phyloP scores from a whole-genome alignment of 2,113 vertebrate genomes.

The Esox niger region DNA sequence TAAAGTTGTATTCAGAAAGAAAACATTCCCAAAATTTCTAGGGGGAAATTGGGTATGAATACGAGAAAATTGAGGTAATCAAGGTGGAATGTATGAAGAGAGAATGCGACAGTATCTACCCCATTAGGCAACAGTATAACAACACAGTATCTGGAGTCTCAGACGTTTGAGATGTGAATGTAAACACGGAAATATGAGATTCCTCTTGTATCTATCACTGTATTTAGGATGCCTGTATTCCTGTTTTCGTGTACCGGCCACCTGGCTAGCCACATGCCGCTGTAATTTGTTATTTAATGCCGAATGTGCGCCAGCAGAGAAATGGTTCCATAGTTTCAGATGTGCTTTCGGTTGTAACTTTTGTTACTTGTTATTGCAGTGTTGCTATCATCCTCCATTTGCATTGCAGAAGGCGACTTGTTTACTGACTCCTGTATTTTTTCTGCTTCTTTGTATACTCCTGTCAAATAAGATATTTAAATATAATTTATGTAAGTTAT shows the following conservation, averaged over 20 bases:
- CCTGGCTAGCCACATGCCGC: constrained; percentile 54
- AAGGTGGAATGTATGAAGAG: background rate
- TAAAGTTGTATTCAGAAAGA: background rate
- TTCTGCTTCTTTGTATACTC: constrained; percentile 67
- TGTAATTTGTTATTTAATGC: constrained; percentile 70
- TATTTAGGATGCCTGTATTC: constrained; percentile 78
- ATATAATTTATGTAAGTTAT: constrained; percentile 70
- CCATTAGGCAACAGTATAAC: constrained; percentile 13
- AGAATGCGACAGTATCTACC: background rate
- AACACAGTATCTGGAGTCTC: constrained; percentile 1
- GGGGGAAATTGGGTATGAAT: background rate
- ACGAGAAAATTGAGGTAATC: background rate
- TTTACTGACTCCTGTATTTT: constrained; percentile 59
- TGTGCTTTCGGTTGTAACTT: constrained; percentile 37
- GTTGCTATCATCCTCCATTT: constrained; percentile 69
- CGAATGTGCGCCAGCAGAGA: constrained; percentile 73
- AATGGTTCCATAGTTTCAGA: constrained; percentile 58
- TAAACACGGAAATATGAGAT: constrained; percentile 21
- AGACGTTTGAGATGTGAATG: constrained; percentile 37
- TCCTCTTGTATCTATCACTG: constrained; percentile 62
- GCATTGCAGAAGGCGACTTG: constrained; percentile 62
- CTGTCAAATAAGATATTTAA: constrained; percentile 74
- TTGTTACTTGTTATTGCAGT: constrained; percentile 75
- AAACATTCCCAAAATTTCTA: background rate
- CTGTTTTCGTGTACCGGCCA: constrained; percentile 59